These are phyloP conservation scores for Dromococcyx pavoninus DNA, from an alignment of 2,797 vertebrate species.

Conservation along the genomic window DNA sequence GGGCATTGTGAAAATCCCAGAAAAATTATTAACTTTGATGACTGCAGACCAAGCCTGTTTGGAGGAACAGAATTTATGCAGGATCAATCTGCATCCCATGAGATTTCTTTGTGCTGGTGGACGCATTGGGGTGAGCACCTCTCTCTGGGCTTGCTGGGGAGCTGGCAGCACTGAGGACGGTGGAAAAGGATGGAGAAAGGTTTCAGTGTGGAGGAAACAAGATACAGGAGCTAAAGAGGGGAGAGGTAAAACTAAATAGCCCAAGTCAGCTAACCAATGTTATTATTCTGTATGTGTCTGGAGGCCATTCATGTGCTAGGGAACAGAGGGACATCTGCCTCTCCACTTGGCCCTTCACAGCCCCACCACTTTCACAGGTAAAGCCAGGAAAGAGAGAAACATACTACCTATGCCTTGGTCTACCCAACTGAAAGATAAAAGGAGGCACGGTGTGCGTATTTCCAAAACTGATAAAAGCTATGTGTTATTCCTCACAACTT, in stretches of 20 bases:
- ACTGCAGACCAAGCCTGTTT: neutral
- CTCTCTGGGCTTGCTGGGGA: neutral
- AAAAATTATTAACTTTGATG: neutral
- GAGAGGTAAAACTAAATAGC: neutral
- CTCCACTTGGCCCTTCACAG: neutral
- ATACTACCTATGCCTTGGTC: rapidly evolving
- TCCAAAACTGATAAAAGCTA: neutral
- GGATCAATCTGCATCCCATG: rapidly evolving
- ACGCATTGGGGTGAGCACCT: neutral
- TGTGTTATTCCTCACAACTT: neutral
- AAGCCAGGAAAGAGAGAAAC: neutral
- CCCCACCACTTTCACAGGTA: neutral
- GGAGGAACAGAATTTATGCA: neutral
- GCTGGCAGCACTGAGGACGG: neutral
- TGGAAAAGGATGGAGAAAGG: neutral
- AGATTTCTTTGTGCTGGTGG: neutral
- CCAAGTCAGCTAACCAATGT: rapidly evolving
- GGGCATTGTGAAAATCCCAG: neutral
- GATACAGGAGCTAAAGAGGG: neutral
- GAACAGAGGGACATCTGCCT: neutral
- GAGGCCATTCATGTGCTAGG: neutral
- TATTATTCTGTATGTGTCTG: neutral
- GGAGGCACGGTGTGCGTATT: neutral
- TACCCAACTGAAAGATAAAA: neutral
- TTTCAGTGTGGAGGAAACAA: rapidly evolving